Evolutionary conservation across 1,140 invertebrate species (phyloP).

Genomic region (Trichonephila inaurata): DNA sequence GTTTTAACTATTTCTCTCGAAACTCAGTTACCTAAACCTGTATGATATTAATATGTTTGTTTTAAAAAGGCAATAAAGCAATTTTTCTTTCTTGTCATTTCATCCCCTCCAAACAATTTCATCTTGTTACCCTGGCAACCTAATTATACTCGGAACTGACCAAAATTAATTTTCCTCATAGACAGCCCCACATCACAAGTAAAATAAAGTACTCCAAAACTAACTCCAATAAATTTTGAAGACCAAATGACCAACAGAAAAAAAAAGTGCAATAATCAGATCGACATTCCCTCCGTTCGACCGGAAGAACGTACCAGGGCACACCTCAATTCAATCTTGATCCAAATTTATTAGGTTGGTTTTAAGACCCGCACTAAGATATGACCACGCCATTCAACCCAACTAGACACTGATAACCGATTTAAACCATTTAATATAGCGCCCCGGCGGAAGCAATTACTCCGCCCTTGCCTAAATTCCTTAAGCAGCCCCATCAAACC

Average conservation of each 20-base stretch:
- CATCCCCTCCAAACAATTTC: no score
- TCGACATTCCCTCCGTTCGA: not conserved
- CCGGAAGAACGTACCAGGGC: not conserved
- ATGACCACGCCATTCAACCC: not conserved
- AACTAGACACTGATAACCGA: constrained; percentile 43
- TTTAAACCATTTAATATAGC: constrained; percentile 58
- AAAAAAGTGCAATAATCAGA: not conserved
- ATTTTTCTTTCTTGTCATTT: no score
- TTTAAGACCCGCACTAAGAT: constrained; percentile 24
- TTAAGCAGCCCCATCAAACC: constrained; percentile 39
- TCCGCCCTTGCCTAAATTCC: constrained; percentile 53
- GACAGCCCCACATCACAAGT: not conserved
- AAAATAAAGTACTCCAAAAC: not conserved
- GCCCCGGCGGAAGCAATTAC: constrained; percentile 58
- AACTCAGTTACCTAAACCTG: no score
- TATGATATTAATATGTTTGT: no score
- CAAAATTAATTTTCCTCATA: not conserved
- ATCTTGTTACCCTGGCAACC: not conserved
- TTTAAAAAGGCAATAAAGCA: no score
- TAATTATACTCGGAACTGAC: not conserved
- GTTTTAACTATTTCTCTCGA: no score
- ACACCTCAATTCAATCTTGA: not conserved
- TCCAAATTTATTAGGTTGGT: constrained; percentile 29
- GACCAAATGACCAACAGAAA: not conserved
- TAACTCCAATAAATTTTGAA: not conserved